Conservation (phyloP, 2,888 invertebrate genomes). For the Herminia tarsipennalis region DNA sequence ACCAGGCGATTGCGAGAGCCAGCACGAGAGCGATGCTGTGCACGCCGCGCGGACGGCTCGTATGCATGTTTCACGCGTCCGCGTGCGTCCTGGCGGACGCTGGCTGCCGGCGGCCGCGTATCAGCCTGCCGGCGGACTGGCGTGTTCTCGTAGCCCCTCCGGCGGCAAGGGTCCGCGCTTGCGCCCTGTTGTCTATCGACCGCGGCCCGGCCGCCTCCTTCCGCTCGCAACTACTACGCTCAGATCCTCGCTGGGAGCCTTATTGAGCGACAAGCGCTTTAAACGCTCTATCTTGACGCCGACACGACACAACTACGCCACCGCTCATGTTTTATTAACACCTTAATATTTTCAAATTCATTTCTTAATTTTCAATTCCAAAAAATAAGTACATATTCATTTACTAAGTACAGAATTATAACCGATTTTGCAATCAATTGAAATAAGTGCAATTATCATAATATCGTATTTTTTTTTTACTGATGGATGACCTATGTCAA, state of each 20-base stretch:
- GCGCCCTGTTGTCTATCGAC: conserved; percentile 72
- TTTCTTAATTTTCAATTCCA: conserved; percentile 22
- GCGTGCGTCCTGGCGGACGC: conserved; percentile 63
- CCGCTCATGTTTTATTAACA: conserved; percentile 56
- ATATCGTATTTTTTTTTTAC: too few species aligned
- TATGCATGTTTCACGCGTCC: conserved; percentile 67
- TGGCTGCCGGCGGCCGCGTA: conserved; percentile 75
- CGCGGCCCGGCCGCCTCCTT: conserved; percentile 63
- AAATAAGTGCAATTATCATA: too few species aligned
- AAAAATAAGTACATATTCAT: background rate
- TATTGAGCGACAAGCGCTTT: conserved; percentile 67
- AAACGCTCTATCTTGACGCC: conserved; percentile 58
- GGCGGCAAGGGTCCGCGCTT: conserved; percentile 64
- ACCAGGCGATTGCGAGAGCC: conserved; percentile 69
- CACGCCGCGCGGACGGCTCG: conserved; percentile 73
- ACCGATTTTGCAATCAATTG: too few species aligned
- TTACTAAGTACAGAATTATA: too few species aligned
- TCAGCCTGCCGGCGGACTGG: conserved; percentile 73
- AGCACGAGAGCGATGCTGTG: conserved; percentile 72
- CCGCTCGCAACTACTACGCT: conserved; percentile 59
- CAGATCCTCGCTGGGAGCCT: conserved; percentile 64
- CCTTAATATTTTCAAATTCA: conserved; percentile 38
- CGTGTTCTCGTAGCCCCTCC: conserved; percentile 53
- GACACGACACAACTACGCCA: conserved; percentile 49
- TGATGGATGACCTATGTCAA: too few species aligned